phyloP scores from a whole-genome alignment of 2,113 vertebrate species.

The Thamnaconus septentrionalis region DNA sequence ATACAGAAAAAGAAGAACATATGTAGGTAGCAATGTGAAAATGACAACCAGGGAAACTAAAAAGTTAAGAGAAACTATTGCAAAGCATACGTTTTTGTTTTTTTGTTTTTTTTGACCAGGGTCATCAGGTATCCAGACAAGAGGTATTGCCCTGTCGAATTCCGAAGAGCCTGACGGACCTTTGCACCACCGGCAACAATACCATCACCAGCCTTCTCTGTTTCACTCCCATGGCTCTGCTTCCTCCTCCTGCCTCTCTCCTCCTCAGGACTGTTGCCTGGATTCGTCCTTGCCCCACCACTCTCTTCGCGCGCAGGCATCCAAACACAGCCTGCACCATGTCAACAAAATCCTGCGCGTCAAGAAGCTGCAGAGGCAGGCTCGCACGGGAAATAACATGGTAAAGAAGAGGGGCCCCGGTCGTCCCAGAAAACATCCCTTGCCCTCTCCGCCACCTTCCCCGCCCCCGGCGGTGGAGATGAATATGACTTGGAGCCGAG shows the following conservation, averaged over 20 bases:
- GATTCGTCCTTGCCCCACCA: conserved; percentile 64
- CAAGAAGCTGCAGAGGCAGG: conserved; percentile 97
- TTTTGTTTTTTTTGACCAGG: conserved; percentile 38
- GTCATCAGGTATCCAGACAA: conserved; percentile 61
- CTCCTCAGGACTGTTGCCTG: conserved; percentile 63
- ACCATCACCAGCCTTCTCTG: conserved; percentile 67
- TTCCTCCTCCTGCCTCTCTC: conserved; percentile 55
- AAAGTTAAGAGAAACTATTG: no score
- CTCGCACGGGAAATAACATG: conserved; percentile 98
- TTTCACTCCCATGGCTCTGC: conserved; percentile 65
- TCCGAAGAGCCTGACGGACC: conserved; percentile 64
- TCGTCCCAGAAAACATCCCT: conserved; percentile 90
- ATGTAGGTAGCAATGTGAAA: no score
- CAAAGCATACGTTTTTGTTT: not conserved
- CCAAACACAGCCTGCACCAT: conserved; percentile 95
- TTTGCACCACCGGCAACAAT: conserved; percentile 60
- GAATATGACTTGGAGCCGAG: conserved; percentile 48
- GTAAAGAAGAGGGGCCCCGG: conserved; percentile 92
- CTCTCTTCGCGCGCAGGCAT: conserved; percentile 76
- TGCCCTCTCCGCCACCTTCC: conserved; percentile 76
- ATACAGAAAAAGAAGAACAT: no score
- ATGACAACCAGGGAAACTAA: no score
- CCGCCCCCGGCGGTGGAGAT: conserved; percentile 54
- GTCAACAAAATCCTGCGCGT: conserved; percentile 99
- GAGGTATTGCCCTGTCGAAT: conserved; percentile 54